These are phyloP conservation scores for Dryomyza anilis DNA, from an alignment of 2,888 invertebrate genomes.

Conservation along the genomic window DNA sequence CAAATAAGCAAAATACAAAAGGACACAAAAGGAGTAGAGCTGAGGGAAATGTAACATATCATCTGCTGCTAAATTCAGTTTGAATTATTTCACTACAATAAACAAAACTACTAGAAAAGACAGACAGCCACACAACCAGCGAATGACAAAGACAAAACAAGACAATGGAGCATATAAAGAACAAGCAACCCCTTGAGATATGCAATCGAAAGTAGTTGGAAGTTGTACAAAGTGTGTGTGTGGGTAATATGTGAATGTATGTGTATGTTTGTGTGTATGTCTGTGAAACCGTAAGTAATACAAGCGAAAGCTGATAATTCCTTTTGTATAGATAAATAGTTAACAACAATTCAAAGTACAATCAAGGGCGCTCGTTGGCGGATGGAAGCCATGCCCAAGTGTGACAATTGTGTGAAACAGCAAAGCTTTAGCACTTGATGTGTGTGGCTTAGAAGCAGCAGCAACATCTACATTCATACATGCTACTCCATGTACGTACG, in stretches of 20 bases:
- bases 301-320: constrained; percentile 7
- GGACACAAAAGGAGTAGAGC: no score
- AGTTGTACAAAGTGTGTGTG: neutral
- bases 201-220: constrained; percentile 2
- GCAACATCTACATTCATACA: no score
- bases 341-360: neutral
- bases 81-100: neutral
- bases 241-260: neutral
- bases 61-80: constrained; percentile 2
- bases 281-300: neutral
- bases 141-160: neutral
- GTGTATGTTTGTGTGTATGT: neutral
- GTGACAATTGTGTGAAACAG: neutral
- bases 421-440: neutral
- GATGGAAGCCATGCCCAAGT: neutral
- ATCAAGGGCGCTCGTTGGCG: neutral
- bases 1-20: no score
- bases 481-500: no score
- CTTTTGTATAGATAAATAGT: neutral
- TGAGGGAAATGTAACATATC: neutral
- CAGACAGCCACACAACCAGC: neutral
- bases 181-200: constrained; percentile 4
- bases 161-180: constrained; percentile 4
- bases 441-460: no score
- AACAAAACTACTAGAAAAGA: neutral